These are phyloP conservation scores for Sinonovacula constricta DNA, from an alignment of 1,140 invertebrate genomes.

Conservation along the genomic window DNA sequence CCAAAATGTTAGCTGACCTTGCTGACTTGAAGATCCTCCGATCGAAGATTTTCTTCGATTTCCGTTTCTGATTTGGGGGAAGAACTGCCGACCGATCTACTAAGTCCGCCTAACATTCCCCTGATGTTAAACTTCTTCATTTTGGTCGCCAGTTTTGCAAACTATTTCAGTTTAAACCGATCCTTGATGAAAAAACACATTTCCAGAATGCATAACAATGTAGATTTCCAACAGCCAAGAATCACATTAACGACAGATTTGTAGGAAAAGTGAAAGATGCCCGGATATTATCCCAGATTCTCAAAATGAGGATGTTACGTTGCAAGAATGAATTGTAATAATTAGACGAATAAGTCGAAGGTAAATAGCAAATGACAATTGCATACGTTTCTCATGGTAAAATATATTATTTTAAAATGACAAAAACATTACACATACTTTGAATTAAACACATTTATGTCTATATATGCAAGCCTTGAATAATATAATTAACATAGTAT, in stretches of 20 bases:
- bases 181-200: slow-evolving; percentile 2
- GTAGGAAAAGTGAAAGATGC: slow-evolving; percentile 23
- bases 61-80: slow-evolving; percentile 70
- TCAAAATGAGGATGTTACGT: slow-evolving; percentile 19
- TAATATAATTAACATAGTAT: not conserved
- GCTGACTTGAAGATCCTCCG: slow-evolving; percentile 72
- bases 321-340: slow-evolving; percentile 49
- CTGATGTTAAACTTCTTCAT: slow-evolving; percentile 72
- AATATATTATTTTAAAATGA: no score
- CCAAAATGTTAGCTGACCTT: slow-evolving; percentile 63
- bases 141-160: slow-evolving; percentile 52
- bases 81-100: slow-evolving; percentile 69
- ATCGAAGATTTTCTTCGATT: slow-evolving; percentile 72
- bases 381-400: no score
- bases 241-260: slow-evolving; percentile 33
- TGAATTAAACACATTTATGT: no score
- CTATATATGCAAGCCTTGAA: no score
- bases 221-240: not conserved
- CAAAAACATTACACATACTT: no score
- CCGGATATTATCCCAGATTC: slow-evolving; percentile 52
- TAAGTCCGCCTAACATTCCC: slow-evolving; percentile 70
- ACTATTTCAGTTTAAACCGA: slow-evolving; percentile 8
- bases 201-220: slow-evolving; percentile 6
- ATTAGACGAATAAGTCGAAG: slow-evolving; percentile 54
- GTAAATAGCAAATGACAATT: no score